Conservation (phyloP, 2,797 vertebrate genomes). For the Acropternis orthonyx region DNA sequence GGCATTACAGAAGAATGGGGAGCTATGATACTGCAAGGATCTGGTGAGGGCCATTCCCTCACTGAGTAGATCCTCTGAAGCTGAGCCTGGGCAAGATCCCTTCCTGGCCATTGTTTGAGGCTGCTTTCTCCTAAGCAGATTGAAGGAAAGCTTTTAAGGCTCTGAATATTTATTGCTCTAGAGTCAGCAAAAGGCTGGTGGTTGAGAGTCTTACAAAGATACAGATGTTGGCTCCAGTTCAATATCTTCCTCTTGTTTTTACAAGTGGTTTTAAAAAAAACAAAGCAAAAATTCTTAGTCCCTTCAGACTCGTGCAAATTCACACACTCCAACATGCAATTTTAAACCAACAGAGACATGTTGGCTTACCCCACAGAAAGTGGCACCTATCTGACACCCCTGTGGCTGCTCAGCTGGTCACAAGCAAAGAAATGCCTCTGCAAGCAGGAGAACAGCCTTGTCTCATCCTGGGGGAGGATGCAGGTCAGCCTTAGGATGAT, state of each 20-base stretch:
- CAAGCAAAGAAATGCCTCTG: background rate
- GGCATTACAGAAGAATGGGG: background rate
- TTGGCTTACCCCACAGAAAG: background rate
- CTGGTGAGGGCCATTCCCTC: background rate
- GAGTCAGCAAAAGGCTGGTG: slow-evolving; percentile 59
- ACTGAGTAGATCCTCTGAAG: background rate
- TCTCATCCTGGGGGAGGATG: background rate
- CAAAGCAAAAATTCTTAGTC: slow-evolving; percentile 6
- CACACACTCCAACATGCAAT: accelerated
- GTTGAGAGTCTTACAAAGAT: slow-evolving; percentile 40
- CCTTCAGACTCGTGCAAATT: background rate
- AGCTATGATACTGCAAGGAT: background rate
- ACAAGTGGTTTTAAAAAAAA: slow-evolving; percentile 28
- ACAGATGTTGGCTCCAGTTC: slow-evolving; percentile 32
- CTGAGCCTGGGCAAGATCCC: background rate
- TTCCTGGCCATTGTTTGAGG: slow-evolving; percentile 29
- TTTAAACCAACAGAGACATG: background rate
- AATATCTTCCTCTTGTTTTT: slow-evolving; percentile 57
- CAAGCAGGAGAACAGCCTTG: background rate
- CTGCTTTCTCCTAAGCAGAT: slow-evolving; percentile 31
- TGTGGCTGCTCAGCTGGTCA: background rate
- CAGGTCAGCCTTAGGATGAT: background rate
- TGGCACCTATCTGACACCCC: background rate
- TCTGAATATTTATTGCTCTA: slow-evolving; percentile 50
- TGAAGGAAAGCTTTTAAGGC: slow-evolving; percentile 54